Conservation (phyloP, 2,113 vertebrate species). For the Megaleporinus macrocephalus region DNA sequence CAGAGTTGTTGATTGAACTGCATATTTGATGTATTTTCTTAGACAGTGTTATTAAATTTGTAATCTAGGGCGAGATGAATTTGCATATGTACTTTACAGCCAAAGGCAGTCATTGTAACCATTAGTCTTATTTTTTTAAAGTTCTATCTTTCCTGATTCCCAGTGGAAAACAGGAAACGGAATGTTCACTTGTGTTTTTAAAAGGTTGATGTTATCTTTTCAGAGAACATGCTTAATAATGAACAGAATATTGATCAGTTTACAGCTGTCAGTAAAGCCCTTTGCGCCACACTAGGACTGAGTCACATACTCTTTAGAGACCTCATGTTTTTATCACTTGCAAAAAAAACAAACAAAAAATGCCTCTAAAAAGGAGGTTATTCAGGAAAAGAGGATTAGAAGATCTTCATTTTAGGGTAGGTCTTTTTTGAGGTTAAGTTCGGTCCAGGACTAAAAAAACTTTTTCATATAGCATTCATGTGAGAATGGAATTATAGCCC, state of each 20-base stretch:
- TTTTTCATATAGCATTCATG: background rate
- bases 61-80: slow-evolving; percentile 11
- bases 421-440: background rate
- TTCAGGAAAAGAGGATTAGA: slow-evolving; percentile 17
- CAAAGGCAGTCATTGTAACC: background rate
- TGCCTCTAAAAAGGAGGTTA: slow-evolving; percentile 1
- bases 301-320: slow-evolving; percentile 36
- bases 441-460: background rate
- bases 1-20: background rate
- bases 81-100: background rate
- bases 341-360: background rate
- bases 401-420: background rate
- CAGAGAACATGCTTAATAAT: slow-evolving; percentile 63
- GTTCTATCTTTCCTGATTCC: slow-evolving; percentile 42
- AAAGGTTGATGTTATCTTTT: slow-evolving; percentile 63
- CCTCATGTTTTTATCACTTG: slow-evolving; percentile 56
- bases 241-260: slow-evolving; percentile 62
- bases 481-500: too few species aligned
- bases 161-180: slow-evolving; percentile 60
- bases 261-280: slow-evolving; percentile 49
- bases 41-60: slow-evolving; percentile 28
- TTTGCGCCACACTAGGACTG: slow-evolving; percentile 6
- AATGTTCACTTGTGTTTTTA: slow-evolving; percentile 63
- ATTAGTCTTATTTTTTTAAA: background rate
- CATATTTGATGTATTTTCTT: slow-evolving; percentile 24